phyloP scores from a whole-genome alignment of 2,888 invertebrate genomes.

The Hoplodrina ambigua region DNA sequence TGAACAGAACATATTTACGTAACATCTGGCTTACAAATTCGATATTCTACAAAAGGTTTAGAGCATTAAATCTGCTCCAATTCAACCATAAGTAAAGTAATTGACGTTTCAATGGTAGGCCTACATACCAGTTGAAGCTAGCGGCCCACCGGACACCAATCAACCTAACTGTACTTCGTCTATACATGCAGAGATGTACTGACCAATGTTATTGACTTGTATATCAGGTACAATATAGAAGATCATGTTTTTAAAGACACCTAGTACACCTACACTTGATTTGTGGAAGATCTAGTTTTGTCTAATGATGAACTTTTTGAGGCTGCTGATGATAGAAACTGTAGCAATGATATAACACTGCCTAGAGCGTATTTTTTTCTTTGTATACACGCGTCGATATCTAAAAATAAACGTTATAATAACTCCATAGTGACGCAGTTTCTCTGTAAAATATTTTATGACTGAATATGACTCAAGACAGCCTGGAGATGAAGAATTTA shows the following conservation, averaged over 20 bases:
- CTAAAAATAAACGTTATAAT: constrained; percentile 51
- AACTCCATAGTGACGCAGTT: constrained; percentile 44
- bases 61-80: constrained; percentile 14
- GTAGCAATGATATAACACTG: constrained; percentile 34
- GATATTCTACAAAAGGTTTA: neutral
- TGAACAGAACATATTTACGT: neutral
- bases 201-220: constrained; percentile 16
- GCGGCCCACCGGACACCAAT: constrained; percentile 30
- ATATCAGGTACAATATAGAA: constrained; percentile 21
- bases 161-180: constrained; percentile 54
- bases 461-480: constrained; percentile 42
- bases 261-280: no score
- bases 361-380: constrained; percentile 32
- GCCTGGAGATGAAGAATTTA: constrained; percentile 26
- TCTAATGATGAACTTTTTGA: neutral
- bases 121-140: constrained; percentile 33
- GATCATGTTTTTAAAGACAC: constrained; percentile 8
- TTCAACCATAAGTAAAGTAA: constrained; percentile 15
- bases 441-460: constrained; percentile 31
- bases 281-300: neutral
- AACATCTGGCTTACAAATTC: constrained; percentile 2
- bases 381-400: constrained; percentile 34
- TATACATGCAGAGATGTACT: constrained; percentile 1
- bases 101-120: constrained; percentile 23
- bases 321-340: constrained; percentile 14